A percentile compares a stretch with the other conserved stretches of the same genome.
Conservation (phyloP, 2,888 invertebrate species). For the Heliconius ethilla region DNA sequence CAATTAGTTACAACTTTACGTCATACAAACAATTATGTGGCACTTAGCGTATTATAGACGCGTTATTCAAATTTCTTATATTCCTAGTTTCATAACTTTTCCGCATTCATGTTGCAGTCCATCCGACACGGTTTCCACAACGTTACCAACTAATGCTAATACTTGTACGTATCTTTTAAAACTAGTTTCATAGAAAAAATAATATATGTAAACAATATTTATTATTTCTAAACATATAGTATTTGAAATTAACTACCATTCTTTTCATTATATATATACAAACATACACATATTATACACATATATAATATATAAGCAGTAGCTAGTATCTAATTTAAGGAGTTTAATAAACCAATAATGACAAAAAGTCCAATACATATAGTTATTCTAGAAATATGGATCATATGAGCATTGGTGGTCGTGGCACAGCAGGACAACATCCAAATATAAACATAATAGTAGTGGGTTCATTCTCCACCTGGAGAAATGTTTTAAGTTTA, state of each 20-base stretch:
- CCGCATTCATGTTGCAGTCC: constrained; percentile 24
- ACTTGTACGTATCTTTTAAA: constrained; percentile 1
- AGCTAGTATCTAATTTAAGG: too few relatives aligned
- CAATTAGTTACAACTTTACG: not conserved
- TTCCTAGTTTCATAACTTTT: constrained; percentile 33
- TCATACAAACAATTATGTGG: constrained; percentile 17
- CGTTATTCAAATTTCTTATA: constrained; percentile 27
- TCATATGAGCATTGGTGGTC: too few relatives aligned
- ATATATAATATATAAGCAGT: too few relatives aligned
- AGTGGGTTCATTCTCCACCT: too few relatives aligned
- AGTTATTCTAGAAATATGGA: too few relatives aligned
- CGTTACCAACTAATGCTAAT: constrained; percentile 8
- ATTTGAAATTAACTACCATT: not conserved
- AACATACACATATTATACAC: too few relatives aligned
- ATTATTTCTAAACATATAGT: not conserved
- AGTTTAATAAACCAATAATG: too few relatives aligned
- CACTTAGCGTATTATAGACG: constrained; percentile 18
- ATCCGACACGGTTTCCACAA: constrained; percentile 28
- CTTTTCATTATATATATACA: too few relatives aligned
- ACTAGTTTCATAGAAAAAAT: not conserved
- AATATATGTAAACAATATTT: not conserved
- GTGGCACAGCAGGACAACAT: too few relatives aligned
- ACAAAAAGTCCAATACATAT: too few relatives aligned
- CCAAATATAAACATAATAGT: too few relatives aligned
- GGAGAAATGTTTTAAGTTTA: too few relatives aligned